Evolutionary conservation across 2,113 vertebrate genomes (phyloP), one percentile per base, ranked within the genome.

Genomic region (Nipponia nippon): DNA sequence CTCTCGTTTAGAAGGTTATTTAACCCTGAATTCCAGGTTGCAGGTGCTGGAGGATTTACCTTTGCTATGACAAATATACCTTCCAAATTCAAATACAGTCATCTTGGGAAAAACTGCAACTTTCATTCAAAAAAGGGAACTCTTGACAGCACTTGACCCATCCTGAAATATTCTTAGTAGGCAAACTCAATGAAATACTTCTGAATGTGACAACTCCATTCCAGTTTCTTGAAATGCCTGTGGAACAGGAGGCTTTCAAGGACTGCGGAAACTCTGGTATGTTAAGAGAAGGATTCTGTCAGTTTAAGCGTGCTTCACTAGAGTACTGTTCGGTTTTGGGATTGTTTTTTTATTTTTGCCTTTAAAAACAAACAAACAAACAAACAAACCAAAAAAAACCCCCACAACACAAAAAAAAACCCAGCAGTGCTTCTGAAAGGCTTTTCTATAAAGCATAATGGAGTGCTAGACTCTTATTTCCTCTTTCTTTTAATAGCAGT

Each of bases 401-500:
- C 44, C 44, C 44, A 38, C 38, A 38, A 42, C 47, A 70, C 7
- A 38, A 16, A 67, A 13, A 13, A 61, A 23, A 27, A 90, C 49
- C 15, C 49, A 83, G 81, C 26, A 93, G 32, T 6, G 9, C 55
- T 89, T 91, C 70, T 72, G 49, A 95, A 77, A 91, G 70, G 38
- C 38, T 94, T 75, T 90, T 91, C 83, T 65, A 61, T 53, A 91
- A 80, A 85, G 66, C 82, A 91, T 84, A 94, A 93, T 55, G 19
- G 87, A 93, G 78, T 70, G 87, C 66, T 94, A 96, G 91, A 93
- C 66, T 96, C 70, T 86, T 95, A 65, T 85, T 95, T 97, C 95
- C 92, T 93, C 81, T 86, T 96, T 96, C 93, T 96, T 96, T 97
- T 95, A 94, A 97, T 90, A 96, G 95, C 71, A 96, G 78, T 85